Percentiles rank a stretch among this genome's conserved stretches.
Evolutionary conservation across 2,113 vertebrate genomes (phyloP).

Genomic region (Falcunculus frontatus): DNA sequence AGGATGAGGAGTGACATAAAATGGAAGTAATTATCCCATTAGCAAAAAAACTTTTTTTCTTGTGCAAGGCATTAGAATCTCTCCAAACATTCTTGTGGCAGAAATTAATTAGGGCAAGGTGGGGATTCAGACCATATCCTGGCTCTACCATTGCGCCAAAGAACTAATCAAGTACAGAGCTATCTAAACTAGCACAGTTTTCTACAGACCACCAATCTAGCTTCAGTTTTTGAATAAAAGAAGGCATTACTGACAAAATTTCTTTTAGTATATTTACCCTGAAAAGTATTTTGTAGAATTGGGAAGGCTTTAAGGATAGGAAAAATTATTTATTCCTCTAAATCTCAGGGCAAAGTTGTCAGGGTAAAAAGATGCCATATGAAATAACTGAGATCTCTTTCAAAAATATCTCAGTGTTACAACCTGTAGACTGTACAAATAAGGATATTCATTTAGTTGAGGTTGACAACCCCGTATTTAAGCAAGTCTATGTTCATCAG

Average conservation of each 20-base stretch:
- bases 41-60: background rate
- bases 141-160: constrained; percentile 20
- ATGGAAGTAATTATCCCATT: constrained; percentile 51
- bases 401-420: background rate
- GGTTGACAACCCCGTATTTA: background rate
- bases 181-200: constrained; percentile 18
- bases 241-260: constrained; percentile 11
- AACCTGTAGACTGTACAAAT: background rate
- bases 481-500: background rate
- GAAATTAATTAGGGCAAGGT: constrained; percentile 57
- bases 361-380: background rate
- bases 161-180: constrained; percentile 55
- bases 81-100: constrained; percentile 50
- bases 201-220: constrained; percentile 60
- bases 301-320: background rate
- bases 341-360: background rate
- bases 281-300: background rate
- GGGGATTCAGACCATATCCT: constrained; percentile 57
- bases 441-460: background rate
- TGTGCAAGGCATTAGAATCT: constrained; percentile 20
- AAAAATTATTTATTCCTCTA: background rate
- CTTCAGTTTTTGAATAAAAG: constrained; percentile 49
- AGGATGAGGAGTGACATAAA: constrained; percentile 11
- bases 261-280: background rate
- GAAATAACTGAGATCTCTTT: background rate